phyloP scores from a whole-genome alignment of 1,140 invertebrate species.

The Archivesica marissinica region DNA sequence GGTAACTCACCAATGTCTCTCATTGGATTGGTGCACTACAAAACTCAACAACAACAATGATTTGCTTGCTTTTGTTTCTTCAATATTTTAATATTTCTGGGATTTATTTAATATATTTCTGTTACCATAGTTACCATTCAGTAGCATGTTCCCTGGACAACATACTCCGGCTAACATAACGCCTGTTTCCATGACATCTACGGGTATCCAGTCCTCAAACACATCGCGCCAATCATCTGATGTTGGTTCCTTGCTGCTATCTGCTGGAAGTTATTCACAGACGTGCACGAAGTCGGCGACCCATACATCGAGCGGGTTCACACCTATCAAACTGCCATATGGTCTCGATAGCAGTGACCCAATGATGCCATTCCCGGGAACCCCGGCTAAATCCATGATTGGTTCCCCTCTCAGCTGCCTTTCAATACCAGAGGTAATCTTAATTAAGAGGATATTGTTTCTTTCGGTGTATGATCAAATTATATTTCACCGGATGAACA shows the following conservation, averaged over 20 bases:
- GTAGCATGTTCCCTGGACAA: not conserved
- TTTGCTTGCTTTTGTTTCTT: no score
- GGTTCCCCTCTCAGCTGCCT: slow-evolving; percentile 10
- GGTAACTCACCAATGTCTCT: no score
- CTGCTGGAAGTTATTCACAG: not conserved
- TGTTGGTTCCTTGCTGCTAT: not conserved
- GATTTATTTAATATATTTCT: not conserved
- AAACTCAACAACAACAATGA: no score
- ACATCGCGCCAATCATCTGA: not conserved
- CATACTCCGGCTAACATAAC: not conserved
- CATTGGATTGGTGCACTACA: no score
- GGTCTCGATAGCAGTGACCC: slow-evolving; percentile 36
- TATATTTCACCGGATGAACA: no score
- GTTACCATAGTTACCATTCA: slow-evolving; percentile 1
- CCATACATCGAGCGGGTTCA: slow-evolving; percentile 11
- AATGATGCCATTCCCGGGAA: slow-evolving; percentile 21
- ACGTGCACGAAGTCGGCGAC: not conserved
- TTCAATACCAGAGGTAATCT: slow-evolving; percentile 37
- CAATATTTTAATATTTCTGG: no score
- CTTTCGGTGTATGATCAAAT: no score
- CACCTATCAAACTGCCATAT: slow-evolving; percentile 38
- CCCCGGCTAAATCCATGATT: slow-evolving; percentile 15
- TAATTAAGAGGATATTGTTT: no score
- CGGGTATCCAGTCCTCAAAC: not conserved
- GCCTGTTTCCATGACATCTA: not conserved